phyloP scores from a whole-genome alignment of 2,113 vertebrate genomes.

The Sialia sialis region DNA sequence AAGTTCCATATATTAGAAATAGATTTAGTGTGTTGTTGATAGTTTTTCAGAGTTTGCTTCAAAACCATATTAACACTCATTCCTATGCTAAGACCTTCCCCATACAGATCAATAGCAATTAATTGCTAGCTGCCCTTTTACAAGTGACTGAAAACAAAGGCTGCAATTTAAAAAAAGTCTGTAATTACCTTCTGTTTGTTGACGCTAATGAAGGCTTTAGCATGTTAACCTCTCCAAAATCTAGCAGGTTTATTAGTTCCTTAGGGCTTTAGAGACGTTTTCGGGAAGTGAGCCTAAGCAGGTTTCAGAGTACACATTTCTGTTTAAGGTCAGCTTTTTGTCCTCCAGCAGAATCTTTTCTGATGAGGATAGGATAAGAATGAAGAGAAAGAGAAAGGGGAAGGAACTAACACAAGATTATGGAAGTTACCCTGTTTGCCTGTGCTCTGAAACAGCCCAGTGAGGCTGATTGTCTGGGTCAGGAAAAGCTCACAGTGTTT shows the following conservation, averaged over 20 bases:
- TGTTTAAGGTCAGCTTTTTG: background rate
- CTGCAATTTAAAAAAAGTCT: background rate
- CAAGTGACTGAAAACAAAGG: background rate
- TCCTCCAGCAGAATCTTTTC: background rate
- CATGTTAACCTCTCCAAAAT: background rate
- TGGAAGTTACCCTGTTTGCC: background rate
- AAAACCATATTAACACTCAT: background rate
- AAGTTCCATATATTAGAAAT: background rate
- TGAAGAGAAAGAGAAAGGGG: background rate
- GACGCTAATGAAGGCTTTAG: background rate
- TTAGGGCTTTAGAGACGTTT: background rate
- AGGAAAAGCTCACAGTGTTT: background rate
- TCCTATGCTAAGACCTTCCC: background rate
- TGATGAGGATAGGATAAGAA: background rate
- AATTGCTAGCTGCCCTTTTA: background rate
- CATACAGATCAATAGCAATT: fast-evolving
- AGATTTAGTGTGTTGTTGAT: background rate
- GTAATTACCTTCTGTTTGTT: background rate
- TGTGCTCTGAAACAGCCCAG: background rate
- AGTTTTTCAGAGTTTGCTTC: background rate
- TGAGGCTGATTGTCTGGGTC: background rate
- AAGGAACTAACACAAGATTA: background rate
- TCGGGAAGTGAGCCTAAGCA: background rate
- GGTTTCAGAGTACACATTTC: background rate
- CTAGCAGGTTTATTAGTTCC: background rate